A percentile compares a stretch with the other conserved stretches of the same genome.
These are phyloP conservation scores for Thaleichthys pacificus DNA, from an alignment of 2,797 vertebrate genomes.

Conservation along the genomic window DNA sequence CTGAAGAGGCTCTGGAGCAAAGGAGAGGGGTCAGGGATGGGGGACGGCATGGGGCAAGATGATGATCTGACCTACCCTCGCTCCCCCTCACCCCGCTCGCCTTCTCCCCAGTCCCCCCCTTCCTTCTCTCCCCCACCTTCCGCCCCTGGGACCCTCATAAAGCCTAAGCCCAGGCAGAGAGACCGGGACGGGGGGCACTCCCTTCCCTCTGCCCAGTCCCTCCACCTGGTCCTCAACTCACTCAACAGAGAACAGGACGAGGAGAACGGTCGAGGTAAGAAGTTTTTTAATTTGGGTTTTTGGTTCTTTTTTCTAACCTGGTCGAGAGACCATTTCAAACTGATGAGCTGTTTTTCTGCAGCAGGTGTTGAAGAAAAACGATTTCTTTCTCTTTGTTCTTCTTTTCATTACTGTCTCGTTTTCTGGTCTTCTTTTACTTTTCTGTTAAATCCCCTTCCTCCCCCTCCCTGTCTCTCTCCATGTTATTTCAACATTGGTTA, in stretches of 20 bases:
- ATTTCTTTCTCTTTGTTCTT: neutral
- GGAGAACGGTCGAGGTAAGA: slow-evolving; percentile 78
- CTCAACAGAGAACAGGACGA: slow-evolving; percentile 80
- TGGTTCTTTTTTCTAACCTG: neutral
- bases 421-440: neutral
- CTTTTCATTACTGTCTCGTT: neutral
- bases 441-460: neutral
- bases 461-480: slow-evolving; percentile 5
- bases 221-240: slow-evolving; percentile 82
- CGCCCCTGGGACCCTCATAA: slow-evolving; percentile 74
- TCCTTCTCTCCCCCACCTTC: slow-evolving; percentile 78
- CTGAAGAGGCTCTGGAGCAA: slow-evolving; percentile 77
- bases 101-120: slow-evolving; percentile 69
- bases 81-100: slow-evolving; percentile 66
- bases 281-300: neutral
- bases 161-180: slow-evolving; percentile 75
- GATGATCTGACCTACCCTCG: slow-evolving; percentile 61
- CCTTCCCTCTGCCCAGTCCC: slow-evolving; percentile 78
- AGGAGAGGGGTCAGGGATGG: slow-evolving; percentile 59
- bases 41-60: slow-evolving; percentile 57
- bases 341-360: slow-evolving; percentile 8
- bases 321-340: neutral
- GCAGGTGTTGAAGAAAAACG: neutral
- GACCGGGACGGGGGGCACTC: slow-evolving; percentile 75
- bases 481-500: slow-evolving; percentile 20